Percentiles rank a stretch among this genome's conserved stretches.
phyloP scores from a whole-genome alignment of 1,140 invertebrate species.

The Brachionus sp. region DNA sequence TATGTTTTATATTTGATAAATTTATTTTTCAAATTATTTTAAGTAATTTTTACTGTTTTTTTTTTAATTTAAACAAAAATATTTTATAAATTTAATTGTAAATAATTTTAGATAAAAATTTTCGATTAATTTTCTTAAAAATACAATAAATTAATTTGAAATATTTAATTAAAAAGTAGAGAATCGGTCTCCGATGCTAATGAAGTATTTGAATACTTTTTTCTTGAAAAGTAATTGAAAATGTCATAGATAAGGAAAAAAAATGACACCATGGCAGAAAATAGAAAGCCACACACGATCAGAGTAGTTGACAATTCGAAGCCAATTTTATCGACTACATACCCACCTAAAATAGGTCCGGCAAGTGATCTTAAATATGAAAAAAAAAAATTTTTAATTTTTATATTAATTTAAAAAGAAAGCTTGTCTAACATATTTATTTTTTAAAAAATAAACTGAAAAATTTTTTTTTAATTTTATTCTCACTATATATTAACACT shows the following conservation, averaged over 20 bases:
- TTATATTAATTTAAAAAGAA: not conserved
- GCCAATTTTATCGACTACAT: slow-evolving; percentile 15
- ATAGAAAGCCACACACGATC: not conserved
- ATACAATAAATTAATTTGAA: not conserved
- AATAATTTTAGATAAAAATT: no score
- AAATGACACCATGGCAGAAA: not conserved
- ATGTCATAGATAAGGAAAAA: not conserved
- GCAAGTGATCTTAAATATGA: not conserved
- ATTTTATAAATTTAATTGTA: no score
- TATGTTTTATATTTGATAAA: no score
- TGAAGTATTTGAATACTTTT: not conserved
- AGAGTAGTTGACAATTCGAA: not conserved
- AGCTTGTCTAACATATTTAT: not conserved
- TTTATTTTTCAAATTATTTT: no score
- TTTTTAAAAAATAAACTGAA: no score
- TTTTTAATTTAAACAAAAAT: no score
- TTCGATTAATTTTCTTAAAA: not conserved
- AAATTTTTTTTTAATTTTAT: no score
- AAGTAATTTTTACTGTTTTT: no score
- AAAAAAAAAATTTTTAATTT: not conserved
- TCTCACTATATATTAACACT: no score
- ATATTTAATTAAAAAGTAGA: not conserved
- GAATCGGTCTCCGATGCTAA: not conserved
- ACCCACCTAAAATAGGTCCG: not conserved
- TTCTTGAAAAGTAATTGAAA: not conserved